These are phyloP conservation scores for Argya squamiceps DNA, from an alignment of 2,797 vertebrate species.

Conservation along the genomic window DNA sequence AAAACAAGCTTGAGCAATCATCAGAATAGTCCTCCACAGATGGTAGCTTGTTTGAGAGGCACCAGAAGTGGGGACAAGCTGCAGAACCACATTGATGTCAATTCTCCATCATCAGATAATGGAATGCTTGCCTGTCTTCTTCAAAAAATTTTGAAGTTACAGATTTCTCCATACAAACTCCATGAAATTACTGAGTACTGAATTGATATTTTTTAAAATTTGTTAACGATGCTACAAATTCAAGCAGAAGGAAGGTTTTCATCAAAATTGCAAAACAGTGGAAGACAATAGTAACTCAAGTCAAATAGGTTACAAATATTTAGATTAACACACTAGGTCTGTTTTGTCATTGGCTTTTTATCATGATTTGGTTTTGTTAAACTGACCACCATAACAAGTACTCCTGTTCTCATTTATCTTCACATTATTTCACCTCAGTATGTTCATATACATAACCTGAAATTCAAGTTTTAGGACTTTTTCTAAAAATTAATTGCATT, in stretches of 20 bases:
- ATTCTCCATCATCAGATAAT: neutral
- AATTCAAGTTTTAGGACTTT: slow-evolving; percentile 25
- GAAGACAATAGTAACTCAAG: neutral
- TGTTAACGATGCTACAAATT: neutral
- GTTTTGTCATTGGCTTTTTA: neutral
- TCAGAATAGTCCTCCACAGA: neutral
- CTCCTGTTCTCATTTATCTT: neutral
- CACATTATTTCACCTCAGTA: neutral
- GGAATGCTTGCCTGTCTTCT: neutral
- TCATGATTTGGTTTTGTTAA: neutral
- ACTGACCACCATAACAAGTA: neutral
- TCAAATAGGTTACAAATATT: neutral
- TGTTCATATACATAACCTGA: slow-evolving; percentile 5
- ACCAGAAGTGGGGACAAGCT: neutral
- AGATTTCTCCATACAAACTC: neutral
- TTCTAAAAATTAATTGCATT: slow-evolving; percentile 8
- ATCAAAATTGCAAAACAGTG: neutral
- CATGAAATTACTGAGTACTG: neutral
- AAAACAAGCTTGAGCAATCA: neutral
- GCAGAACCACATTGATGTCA: neutral
- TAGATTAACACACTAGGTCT: neutral
- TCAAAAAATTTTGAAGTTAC: neutral
- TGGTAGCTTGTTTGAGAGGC: neutral
- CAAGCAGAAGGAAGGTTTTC: neutral
- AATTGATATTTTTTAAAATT: neutral